Base-by-base conservation (phyloP, 2,113 vertebrate species). In the Grallaria varia region DNA sequence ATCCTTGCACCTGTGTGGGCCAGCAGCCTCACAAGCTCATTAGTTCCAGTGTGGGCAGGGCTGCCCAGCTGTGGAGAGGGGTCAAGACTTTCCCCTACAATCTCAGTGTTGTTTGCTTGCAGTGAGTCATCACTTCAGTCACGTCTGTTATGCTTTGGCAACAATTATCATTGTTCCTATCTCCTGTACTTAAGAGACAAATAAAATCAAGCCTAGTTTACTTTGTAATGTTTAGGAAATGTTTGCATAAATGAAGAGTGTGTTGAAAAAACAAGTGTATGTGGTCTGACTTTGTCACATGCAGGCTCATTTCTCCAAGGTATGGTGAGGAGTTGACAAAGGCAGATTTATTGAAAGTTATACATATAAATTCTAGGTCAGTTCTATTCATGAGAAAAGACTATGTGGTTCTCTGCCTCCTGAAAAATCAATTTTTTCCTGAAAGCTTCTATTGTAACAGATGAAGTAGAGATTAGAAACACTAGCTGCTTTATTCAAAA, bases 401-500 rank as follows among this genome's bases (percentile, higher is more conserved):
- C 30, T 95, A 78, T 63, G 12, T 88, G 35, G 93, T 89, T 90
- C 86, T 96, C 69, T 80, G 78, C 79, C 95, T 95, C 42, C 77
- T 94, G 69, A 86, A 96, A 98, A 98, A 96, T 87, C 60, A 37
- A 37, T 80, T 97, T 96, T 60, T 77, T 94, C 72, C 85, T 97
- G 87, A 96, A 97, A 97, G 93, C 85, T 96, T 96, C 97, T 76
- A 89, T 95, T 97, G 91, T 92, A 58, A 56, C 84, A 87, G 95
- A 93, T 79, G 89, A 94, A 93, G 82, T 40, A 76, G 83, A 97
- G 94, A 96, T 97, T 98, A 97, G 95, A 97, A 96, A 74, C 73
- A 92, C 88, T 88, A 94, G 97, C 94, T 97, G 86, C 94, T 96
- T 97, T 97, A 98, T 98, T 97, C 97, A 97, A 97, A 97, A 96